Evolutionary conservation across 2,797 vertebrate species (phyloP), one percentile per base, ranked within the genome.

Genomic region (Coregonus ussuriensis): DNA sequence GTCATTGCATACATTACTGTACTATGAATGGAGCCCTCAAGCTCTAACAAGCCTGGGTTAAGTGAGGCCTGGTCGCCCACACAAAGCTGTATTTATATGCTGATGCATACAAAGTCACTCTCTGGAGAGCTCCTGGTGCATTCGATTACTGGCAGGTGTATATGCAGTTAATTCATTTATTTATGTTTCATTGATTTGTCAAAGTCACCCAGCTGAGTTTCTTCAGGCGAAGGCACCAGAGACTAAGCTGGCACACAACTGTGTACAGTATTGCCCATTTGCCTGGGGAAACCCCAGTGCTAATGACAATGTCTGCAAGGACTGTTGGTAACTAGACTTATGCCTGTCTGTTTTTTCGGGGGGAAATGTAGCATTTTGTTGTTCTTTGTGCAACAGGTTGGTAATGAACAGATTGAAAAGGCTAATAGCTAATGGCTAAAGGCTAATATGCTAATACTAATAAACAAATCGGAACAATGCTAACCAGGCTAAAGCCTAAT

Each of bases 31-130:
- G 71, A 83, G 65, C 72, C 77, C 77, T 81, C 11, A 29, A 81
- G 85, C 37, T 68, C 74, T 47, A 47, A 47, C 78, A 86, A 86
- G 86, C 79, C 87, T 80, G 76, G 80, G 82, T 74, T 75, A 54
- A 53, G 62, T 52, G 9, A 72, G 80, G 41, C 71, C 65, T 77
- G 81, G 83, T 82, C 79, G 0, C 56, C 16, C 67, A 63, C 78
- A 81, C 71, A 82, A 69, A 13, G 13, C 75, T 79, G 74, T 74
- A 74, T 82, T 80, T 13, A 47, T 11, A 47, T 47, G 41, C 9
- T 47, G 41, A 47, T 9, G 41, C 84, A 87, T 25, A 88, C 87
- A 88, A 76, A 80, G 72, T 63, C 51, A 47, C 41, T 53, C 83
- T 76, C 82, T 85, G 85, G 85, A 88, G 80, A 70, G 56, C 66